Conservation (phyloP, 2,797 vertebrate genomes). For the Falco biarmicus region DNA sequence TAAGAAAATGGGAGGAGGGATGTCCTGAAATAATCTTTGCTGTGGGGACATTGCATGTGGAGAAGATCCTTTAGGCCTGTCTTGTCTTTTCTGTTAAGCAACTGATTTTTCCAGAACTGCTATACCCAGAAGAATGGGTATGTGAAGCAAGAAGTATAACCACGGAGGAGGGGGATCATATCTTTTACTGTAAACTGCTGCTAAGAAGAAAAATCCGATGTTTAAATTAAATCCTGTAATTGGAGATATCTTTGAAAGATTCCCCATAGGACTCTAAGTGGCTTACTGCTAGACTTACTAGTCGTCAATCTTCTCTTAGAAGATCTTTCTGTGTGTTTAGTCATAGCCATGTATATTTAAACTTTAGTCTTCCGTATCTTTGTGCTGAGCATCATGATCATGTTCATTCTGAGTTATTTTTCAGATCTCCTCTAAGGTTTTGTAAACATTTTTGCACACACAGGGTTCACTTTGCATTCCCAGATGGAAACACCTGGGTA, state of each 20-base stretch:
- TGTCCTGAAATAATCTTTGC: not conserved
- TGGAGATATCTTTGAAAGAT: not conserved
- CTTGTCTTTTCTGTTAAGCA: not conserved
- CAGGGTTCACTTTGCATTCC: not conserved
- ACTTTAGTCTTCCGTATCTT: not conserved
- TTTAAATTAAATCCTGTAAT: not conserved
- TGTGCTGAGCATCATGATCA: not conserved
- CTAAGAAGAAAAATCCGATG: not conserved
- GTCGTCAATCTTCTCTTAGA: not conserved
- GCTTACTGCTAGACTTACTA: not conserved
- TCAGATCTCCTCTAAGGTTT: not conserved
- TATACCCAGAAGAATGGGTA: not conserved
- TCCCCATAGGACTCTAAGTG: not conserved
- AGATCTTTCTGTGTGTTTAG: not conserved
- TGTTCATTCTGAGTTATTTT: not conserved
- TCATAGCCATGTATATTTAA: not conserved
- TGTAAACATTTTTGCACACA: not conserved
- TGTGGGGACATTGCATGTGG: not conserved
- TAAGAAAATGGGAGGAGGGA: too few relatives aligned
- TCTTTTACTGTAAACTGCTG: not conserved
- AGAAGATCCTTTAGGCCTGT: not conserved
- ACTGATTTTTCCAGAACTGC: not conserved
- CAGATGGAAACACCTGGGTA: not conserved
- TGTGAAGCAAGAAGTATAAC: not conserved
- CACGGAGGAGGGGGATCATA: not conserved